phyloP scores from a whole-genome alignment of 1,140 invertebrate genomes.

The Caerostris extrusa region DNA sequence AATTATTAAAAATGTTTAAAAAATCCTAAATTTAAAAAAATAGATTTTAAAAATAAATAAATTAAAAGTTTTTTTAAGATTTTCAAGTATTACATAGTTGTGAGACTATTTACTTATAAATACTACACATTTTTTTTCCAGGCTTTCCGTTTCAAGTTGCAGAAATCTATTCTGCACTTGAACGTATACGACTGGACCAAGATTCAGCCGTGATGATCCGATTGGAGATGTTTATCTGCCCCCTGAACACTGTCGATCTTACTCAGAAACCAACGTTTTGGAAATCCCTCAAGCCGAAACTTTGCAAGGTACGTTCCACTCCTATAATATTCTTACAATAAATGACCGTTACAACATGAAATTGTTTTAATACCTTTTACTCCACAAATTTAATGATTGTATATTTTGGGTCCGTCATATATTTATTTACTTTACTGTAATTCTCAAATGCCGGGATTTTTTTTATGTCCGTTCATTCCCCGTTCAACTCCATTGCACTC shows the following conservation, averaged over 20 bases:
- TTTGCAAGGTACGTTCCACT: conserved; percentile 80
- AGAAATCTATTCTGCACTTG: conserved; percentile 94
- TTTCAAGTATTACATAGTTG: not conserved
- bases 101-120: too few species aligned
- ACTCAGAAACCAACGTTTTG: conserved; percentile 95
- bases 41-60: too few species aligned
- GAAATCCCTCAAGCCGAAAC: conserved; percentile 95
- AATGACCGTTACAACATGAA: too few species aligned
- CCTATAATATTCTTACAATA: not conserved
- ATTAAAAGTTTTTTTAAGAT: not conserved
- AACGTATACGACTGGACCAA: conserved; percentile 98
- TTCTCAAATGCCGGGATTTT: too few species aligned
- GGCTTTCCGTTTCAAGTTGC: conserved; percentile 95
- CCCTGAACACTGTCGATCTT: conserved; percentile 93
- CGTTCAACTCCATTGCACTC: too few species aligned
- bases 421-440: too few species aligned
- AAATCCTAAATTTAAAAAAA: too few species aligned
- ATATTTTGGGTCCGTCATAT: too few species aligned
- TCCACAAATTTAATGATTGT: too few species aligned
- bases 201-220: conserved; percentile 96
- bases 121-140: conserved; percentile 81
- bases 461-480: too few species aligned
- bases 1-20: too few species aligned
- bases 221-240: conserved; percentile 98
- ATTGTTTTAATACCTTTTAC: too few species aligned